Conservation (phyloP, 2,797 vertebrate species). For the Danio choprae region DNA sequence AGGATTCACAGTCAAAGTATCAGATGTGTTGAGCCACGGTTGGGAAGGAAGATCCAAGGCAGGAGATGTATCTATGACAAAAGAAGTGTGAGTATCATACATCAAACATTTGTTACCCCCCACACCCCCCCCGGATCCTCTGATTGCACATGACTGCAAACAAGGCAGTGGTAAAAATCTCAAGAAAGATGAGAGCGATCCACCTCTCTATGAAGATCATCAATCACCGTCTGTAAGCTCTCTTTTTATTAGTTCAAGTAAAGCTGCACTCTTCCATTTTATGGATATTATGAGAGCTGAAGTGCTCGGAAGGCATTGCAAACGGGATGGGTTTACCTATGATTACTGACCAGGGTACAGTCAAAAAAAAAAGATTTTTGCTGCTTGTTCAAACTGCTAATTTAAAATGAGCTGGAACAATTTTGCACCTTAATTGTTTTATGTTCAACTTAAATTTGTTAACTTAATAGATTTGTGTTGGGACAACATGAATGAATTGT, state of each 20-base stretch:
- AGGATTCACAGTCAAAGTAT: slow-evolving; percentile 74
- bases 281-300: slow-evolving; percentile 87
- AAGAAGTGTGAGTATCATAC: slow-evolving; percentile 89
- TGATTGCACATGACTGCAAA: slow-evolving; percentile 94
- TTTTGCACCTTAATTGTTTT: too few relatives aligned
- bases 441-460: too few relatives aligned
- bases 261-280: slow-evolving; percentile 91
- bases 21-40: slow-evolving; percentile 72
- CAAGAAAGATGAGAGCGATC: slow-evolving; percentile 96
- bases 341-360: slow-evolving; percentile 22
- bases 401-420: too few relatives aligned
- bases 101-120: slow-evolving; percentile 96
- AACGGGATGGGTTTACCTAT: slow-evolving; percentile 63
- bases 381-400: too few relatives aligned
- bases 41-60: slow-evolving; percentile 62
- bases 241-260: slow-evolving; percentile 93
- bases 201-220: slow-evolving; percentile 90
- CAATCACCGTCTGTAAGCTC: slow-evolving; percentile 87
- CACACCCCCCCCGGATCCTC: slow-evolving; percentile 86
- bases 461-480: too few relatives aligned
- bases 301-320: slow-evolving; percentile 50
- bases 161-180: slow-evolving; percentile 95
- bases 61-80: slow-evolving; percentile 87
- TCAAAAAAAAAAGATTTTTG: too few relatives aligned
- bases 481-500: too few relatives aligned